Base-by-base conservation (phyloP, 2,888 invertebrate species). In the Eilema sororculum region DNA sequence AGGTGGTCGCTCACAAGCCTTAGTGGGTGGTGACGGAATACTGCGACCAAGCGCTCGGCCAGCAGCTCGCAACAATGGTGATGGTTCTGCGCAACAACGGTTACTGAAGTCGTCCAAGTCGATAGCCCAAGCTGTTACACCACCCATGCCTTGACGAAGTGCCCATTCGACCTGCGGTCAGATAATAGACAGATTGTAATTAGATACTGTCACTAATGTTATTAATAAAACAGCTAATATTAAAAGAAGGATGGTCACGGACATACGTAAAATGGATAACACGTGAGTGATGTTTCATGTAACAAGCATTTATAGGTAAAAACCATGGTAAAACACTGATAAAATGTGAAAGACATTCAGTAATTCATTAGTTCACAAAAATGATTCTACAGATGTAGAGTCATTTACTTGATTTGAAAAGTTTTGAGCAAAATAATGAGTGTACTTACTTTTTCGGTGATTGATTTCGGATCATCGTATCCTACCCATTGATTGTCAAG, bases 91-190 rank as follows among this genome's bases (percentile, higher is more conserved):
- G 86, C 98, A 98, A 88, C 98, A 99, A 1, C 96, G 96, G 90
- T 98, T 98, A 78, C 96, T 96, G 87, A 98, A 98, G 89, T 99
- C 98, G 81, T 98, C 98, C 80, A 98, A 89, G 87, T 98, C 98
- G 3, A 98, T 96, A 0, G 98, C 98, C 98, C 98, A 98, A 0
- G 98, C 97, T 61, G 97, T 97, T 12, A 97, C 97, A 6, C 98
- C 98, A 0, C 97, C 98, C 73, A 97, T 96, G 0, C 97, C 97
- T 85, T 96, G 96, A 8, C 96, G 94, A 72, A 96, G 93, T 0
- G 98, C 97, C 95, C 97, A 98, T 79, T 97, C 94, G 20, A 96
- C 97, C 96, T 97, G 52, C 0, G 37, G 10, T 12, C 28, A 5
- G 2, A 20, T 33, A 37, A 24, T 57, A 30, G 22, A 4, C 1